Base-by-base conservation (phyloP, 2,888 invertebrate species). In the Orchestes rusci region DNA sequence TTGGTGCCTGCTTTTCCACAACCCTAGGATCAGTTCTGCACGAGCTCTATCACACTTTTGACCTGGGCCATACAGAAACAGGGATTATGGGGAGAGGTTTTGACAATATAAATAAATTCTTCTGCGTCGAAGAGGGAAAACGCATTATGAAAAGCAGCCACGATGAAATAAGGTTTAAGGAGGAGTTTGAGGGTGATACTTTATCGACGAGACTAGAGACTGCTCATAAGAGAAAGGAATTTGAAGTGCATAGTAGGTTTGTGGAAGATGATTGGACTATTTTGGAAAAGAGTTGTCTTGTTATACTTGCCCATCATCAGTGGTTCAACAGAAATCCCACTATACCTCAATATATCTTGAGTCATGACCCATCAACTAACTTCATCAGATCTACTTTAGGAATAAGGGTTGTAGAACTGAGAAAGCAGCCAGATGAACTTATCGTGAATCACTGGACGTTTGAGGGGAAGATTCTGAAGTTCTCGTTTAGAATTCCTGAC, bases 31-130 rank as follows among this genome's bases (percentile, higher is more conserved):
- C 92, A 12, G 84, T 89, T 5, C 81, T 92, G 29, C 96, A 96
- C 66, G 96, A 96, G 73, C 73, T 96, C 34, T 90, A 90, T 12
- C 96, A 96, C 65, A 89, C 89, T 1, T 92, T 96, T 66, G 92
- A 94, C 69, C 75, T 96, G 44, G 94, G 92, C 0, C 95, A 96
- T 64, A 87, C 91, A 0, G 77, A 80, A 56, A 79, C 84, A 55
- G 95, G 95, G 13, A 86, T 96, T 45, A 96, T 96, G 96, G 90
- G 89, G 30, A 77, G 84, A 63, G 91, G 89, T 30, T 91, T 90
- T 64, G 88, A 90, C 65, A 82, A 87, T 56, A 76, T 91, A 40
- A 80, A 87, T 61, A 74, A 81, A 45, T 81, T 88, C 23, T 88
- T 91, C 60, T 73, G 79, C 15, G 41, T 35, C 3, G 42, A 39